phyloP scores from a whole-genome alignment of 2,797 vertebrate genomes.

The Chromis chromis region DNA sequence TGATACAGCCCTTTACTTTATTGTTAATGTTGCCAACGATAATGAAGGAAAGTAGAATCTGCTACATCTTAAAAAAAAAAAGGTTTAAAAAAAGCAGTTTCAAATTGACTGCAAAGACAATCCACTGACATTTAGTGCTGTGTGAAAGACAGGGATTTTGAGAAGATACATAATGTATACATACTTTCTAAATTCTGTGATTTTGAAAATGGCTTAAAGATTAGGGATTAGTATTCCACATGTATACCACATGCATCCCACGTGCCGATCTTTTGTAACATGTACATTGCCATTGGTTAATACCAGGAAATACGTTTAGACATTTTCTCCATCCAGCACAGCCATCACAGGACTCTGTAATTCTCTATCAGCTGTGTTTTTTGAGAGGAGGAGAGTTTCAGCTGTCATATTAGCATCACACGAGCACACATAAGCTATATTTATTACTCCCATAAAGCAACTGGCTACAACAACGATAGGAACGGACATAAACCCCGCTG shows the following conservation, averaged over 20 bases:
- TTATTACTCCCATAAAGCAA: slow-evolving; percentile 44
- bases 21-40: background rate
- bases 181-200: slow-evolving; percentile 1
- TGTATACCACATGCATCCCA: slow-evolving; percentile 22
- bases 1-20: background rate
- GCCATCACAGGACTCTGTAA: slow-evolving; percentile 11
- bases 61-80: background rate
- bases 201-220: slow-evolving; percentile 34
- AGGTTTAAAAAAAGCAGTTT: background rate
- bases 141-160: background rate
- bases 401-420: slow-evolving; percentile 59
- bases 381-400: slow-evolving; percentile 31
- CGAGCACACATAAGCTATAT: slow-evolving; percentile 43
- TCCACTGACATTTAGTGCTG: background rate
- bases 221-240: slow-evolving; percentile 28
- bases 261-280: slow-evolving; percentile 19
- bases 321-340: slow-evolving; percentile 4
- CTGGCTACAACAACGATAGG: slow-evolving; percentile 4
- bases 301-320: slow-evolving; percentile 9
- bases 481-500: slow-evolving; percentile 40
- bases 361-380: slow-evolving; percentile 25
- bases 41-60: background rate
- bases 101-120: background rate
- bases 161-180: background rate
- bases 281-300: slow-evolving; percentile 13